Conservation (phyloP, 2,797 vertebrate genomes). For the Uromys caudimaculatus region DNA sequence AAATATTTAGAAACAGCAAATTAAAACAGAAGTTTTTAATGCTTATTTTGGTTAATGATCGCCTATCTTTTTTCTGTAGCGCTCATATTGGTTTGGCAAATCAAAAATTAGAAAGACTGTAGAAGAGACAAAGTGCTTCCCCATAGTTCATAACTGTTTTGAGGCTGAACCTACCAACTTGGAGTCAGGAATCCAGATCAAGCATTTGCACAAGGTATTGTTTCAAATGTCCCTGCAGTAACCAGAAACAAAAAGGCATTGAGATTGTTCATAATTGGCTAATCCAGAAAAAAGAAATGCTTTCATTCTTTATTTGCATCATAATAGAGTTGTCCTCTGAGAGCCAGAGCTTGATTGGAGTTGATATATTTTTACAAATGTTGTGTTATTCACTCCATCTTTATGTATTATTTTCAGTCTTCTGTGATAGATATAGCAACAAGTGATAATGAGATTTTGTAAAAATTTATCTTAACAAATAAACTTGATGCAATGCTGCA, state of each 20-base stretch:
- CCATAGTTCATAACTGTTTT: constrained; percentile 91
- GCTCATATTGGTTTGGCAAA: constrained; percentile 94
- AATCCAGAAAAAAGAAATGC: not conserved
- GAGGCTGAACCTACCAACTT: constrained; percentile 93
- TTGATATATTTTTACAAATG: not conserved
- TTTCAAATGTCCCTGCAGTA: not conserved
- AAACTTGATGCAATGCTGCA: not conserved
- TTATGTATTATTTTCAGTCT: not conserved
- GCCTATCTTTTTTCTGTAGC: constrained; percentile 86
- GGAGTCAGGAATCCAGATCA: constrained; percentile 94
- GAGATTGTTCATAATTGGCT: not conserved
- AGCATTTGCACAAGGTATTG: constrained; percentile 94
- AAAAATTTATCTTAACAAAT: not conserved
- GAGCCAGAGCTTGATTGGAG: not conserved
- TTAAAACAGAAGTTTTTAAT: not conserved
- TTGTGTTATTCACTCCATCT: not conserved
- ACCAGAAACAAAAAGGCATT: not conserved
- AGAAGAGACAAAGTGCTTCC: constrained; percentile 46
- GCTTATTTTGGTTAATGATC: constrained; percentile 47
- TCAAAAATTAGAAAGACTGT: constrained; percentile 77
- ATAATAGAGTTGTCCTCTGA: not conserved
- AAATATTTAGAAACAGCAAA: not conserved
- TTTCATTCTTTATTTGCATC: not conserved
- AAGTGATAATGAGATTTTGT: not conserved
- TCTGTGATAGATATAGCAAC: not conserved